A percentile compares a stretch with the other conserved stretches of the same genome.
These are phyloP conservation scores for Pseudomyrmex cubaensis DNA, from an alignment of 1,140 invertebrate genomes.

Conservation along the genomic window DNA sequence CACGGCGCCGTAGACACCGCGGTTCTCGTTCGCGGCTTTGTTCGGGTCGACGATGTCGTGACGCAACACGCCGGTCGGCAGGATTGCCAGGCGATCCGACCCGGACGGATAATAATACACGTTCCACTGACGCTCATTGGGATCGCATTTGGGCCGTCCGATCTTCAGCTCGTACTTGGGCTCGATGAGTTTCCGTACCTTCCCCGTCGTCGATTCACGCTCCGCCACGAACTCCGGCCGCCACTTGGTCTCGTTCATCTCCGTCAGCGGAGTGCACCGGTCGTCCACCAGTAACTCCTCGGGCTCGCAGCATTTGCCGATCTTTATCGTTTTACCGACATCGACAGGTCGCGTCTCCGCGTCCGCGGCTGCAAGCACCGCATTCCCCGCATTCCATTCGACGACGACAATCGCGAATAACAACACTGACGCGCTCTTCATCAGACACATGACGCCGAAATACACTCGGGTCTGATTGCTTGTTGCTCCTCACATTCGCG, in stretches of 20 bases:
- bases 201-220: constrained; percentile 35
- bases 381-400: constrained; percentile 41
- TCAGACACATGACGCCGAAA: constrained; percentile 71
- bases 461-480: background rate
- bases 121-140: constrained; percentile 88
- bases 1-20: constrained; percentile 77
- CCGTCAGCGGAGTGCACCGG: constrained; percentile 87
- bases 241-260: constrained; percentile 86
- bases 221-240: constrained; percentile 78
- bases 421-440: constrained; percentile 50
- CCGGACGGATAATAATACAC: constrained; percentile 89
- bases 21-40: constrained; percentile 71
- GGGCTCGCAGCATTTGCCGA: constrained; percentile 90
- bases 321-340: constrained; percentile 75
- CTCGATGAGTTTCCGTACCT: background rate
- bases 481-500: background rate
- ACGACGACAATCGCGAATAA: background rate
- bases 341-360: constrained; percentile 75
- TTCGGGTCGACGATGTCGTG: constrained; percentile 87
- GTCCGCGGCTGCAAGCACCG: constrained; percentile 67
- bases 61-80: constrained; percentile 89
- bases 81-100: constrained; percentile 87
- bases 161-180: constrained; percentile 81
- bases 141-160: constrained; percentile 89
- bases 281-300: constrained; percentile 90